Conservation (phyloP, 2,888 invertebrate species). For the Orthosia cruda region DNA sequence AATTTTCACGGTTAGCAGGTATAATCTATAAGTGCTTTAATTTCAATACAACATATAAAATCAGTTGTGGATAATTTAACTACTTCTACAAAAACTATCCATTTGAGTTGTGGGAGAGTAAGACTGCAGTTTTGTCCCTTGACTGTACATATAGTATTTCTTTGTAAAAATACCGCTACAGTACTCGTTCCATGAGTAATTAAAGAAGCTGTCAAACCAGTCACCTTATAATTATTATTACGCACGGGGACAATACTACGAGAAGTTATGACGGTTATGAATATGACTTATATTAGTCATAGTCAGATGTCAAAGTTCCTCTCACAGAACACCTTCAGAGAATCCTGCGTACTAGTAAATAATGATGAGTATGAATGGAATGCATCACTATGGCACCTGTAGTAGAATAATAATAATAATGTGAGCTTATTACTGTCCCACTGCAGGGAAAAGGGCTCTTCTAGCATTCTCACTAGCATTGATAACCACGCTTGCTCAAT, state of each 20-base stretch:
- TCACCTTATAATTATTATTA: constrained; percentile 38
- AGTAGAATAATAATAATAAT: too few species aligned
- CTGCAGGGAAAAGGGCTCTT: too few species aligned
- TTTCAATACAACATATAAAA: too few species aligned
- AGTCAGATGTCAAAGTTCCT: constrained; percentile 13
- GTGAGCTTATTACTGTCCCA: too few species aligned
- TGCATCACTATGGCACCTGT: constrained; percentile 1
- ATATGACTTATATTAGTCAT: constrained; percentile 15
- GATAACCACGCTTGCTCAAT: too few species aligned
- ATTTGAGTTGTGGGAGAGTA: too few species aligned
- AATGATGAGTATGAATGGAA: neutral
- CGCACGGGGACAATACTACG: constrained; percentile 38
- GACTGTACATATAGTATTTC: neutral
- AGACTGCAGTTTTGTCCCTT: too few species aligned
- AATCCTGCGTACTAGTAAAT: neutral
- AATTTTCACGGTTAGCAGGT: too few species aligned
- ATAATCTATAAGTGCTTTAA: too few species aligned
- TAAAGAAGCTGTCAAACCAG: constrained; percentile 32
- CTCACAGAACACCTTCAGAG: neutral
- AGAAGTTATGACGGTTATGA: neutral
- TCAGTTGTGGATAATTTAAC: too few species aligned
- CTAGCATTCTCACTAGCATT: too few species aligned
- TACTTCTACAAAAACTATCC: too few species aligned
- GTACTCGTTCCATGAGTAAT: constrained; percentile 44
- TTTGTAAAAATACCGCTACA: constrained; percentile 19